phyloP scores from a whole-genome alignment of 2,113 vertebrate genomes.

The Myotis brandtii region DNA sequence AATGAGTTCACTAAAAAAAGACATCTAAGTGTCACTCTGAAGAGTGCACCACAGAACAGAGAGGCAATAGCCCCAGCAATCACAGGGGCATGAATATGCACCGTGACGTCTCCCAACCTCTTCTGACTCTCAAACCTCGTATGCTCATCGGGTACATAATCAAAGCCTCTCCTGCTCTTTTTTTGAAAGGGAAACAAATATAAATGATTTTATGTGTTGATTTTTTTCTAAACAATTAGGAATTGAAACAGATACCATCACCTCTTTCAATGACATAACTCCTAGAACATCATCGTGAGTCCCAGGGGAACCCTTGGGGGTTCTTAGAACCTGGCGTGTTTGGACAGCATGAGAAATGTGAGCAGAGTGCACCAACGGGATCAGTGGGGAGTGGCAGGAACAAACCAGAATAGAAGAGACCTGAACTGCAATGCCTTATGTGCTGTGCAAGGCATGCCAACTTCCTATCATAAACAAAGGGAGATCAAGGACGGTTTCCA shows the following conservation, averaged over 20 bases:
- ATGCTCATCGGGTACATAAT: not conserved
- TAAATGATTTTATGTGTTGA: constrained; percentile 14
- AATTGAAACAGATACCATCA: not conserved
- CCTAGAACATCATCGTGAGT: not conserved
- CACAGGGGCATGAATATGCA: not conserved
- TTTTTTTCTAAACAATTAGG: not conserved
- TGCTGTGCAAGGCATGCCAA: not conserved
- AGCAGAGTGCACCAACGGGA: not conserved
- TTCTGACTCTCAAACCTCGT: not conserved
- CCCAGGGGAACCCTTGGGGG: not conserved
- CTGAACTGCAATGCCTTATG: not conserved
- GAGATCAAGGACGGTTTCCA: not conserved
- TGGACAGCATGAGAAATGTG: not conserved
- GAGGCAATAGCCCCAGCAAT: not conserved
- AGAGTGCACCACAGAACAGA: not conserved
- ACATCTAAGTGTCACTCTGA: not conserved
- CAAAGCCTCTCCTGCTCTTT: not conserved
- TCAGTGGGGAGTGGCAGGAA: not conserved
- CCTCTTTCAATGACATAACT: not conserved
- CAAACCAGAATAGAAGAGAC: not conserved
- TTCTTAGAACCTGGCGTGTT: not conserved
- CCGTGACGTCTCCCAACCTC: not conserved
- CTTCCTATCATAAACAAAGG: not conserved
- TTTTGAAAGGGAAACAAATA: constrained; percentile 19
- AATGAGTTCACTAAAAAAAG: not conserved